phyloP scores from a whole-genome alignment of 1,140 invertebrate genomes.

The Papilio helenus region DNA sequence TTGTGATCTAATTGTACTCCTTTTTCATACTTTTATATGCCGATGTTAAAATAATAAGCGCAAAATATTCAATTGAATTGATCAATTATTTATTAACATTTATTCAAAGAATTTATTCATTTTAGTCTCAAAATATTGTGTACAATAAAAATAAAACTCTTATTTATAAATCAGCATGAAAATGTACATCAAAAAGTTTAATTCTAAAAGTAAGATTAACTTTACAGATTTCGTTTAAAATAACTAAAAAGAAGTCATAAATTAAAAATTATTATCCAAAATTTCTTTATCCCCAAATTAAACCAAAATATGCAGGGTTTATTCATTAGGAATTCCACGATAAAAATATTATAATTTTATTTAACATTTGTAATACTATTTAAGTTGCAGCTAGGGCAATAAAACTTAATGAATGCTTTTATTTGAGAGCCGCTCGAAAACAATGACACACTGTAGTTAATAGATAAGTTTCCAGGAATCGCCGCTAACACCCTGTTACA shows the following conservation, averaged over 20 bases:
- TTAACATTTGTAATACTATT: conserved; percentile 1
- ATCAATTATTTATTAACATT: too few species aligned
- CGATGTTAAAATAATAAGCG: neutral
- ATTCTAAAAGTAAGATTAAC: neutral
- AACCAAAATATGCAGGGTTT: neutral
- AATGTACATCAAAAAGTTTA: neutral
- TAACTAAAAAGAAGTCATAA: neutral
- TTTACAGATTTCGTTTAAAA: neutral
- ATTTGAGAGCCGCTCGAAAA: neutral
- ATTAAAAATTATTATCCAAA: neutral
- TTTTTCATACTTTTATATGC: neutral
- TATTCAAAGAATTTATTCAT: too few species aligned
- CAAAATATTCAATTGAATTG: neutral
- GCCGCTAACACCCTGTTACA: neutral
- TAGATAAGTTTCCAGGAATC: neutral
- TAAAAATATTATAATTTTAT: conserved; percentile 16
- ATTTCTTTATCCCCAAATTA: neutral
- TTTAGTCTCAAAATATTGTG: too few species aligned
- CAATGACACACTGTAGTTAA: neutral
- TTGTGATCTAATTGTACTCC: neutral
- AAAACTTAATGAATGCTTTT: conserved; percentile 19
- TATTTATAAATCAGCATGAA: too few species aligned
- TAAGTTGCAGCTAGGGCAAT: neutral
- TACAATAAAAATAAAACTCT: too few species aligned
- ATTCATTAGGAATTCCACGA: neutral